A percentile compares a stretch with the other conserved stretches of the same genome.
phyloP scores from a whole-genome alignment of 2,113 vertebrate species.

The Azemiops feae region DNA sequence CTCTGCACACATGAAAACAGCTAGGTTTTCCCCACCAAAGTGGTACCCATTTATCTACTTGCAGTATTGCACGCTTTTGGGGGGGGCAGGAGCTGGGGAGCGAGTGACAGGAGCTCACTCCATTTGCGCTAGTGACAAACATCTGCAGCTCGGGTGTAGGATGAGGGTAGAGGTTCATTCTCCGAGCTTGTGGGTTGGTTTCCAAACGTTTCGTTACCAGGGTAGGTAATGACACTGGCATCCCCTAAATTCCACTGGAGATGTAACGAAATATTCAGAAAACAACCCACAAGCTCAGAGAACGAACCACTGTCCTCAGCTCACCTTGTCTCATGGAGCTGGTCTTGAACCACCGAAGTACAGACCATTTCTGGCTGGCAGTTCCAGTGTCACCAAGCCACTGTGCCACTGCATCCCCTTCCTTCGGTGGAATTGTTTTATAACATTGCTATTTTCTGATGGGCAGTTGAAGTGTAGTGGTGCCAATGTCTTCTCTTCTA shows the following conservation, averaged over 20 bases:
- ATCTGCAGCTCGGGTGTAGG: background rate
- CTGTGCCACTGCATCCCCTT: background rate
- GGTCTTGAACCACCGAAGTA: too few species aligned
- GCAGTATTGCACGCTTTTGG: background rate
- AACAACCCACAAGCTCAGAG: too few species aligned
- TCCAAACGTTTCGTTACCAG: too few species aligned
- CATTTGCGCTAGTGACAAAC: too few species aligned
- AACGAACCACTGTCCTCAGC: too few species aligned
- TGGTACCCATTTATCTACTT: background rate
- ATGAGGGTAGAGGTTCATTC: background rate
- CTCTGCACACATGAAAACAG: background rate
- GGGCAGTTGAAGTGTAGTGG: background rate
- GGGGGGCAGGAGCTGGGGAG: background rate
- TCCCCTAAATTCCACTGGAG: too few species aligned
- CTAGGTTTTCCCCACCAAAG: background rate
- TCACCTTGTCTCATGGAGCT: too few species aligned
- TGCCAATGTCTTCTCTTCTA: background rate
- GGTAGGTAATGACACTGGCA: too few species aligned
- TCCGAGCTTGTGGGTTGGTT: too few species aligned
- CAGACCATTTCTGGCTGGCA: too few species aligned
- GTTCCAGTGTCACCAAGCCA: background rate
- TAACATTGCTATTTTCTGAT: background rate
- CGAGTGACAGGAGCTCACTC: background rate
- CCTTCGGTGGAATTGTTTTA: background rate
- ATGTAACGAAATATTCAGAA: too few species aligned